Percentiles rank a stretch among this genome's conserved stretches.
Evolutionary conservation across 2,113 vertebrate species (phyloP).

Genomic region (Galeopterus variegatus): DNA sequence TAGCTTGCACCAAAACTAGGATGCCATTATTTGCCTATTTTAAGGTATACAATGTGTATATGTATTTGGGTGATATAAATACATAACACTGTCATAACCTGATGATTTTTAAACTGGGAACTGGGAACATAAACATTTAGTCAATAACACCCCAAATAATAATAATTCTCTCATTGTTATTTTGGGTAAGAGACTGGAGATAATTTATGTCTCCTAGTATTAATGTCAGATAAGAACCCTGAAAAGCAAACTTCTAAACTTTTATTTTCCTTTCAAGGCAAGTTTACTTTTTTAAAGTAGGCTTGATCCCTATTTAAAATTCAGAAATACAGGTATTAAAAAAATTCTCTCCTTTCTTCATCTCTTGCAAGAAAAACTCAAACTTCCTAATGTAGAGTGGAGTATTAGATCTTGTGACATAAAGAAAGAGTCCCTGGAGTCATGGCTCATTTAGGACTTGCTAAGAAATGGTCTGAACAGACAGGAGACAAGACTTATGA

Average conservation of each 20-base stretch:
- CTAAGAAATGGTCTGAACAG: neutral
- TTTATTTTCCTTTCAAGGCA: neutral
- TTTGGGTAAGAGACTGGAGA: neutral
- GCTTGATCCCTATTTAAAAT: neutral
- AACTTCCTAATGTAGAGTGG: neutral
- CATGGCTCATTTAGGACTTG: neutral
- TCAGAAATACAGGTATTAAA: neutral
- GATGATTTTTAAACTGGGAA: neutral
- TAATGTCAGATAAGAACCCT: neutral
- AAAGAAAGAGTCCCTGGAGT: neutral
- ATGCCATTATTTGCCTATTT: neutral
- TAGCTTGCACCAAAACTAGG: neutral
- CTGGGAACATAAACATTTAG: neutral
- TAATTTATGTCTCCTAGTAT: neutral
- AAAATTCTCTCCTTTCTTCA: neutral
- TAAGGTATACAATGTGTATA: neutral
- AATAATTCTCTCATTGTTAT: neutral
- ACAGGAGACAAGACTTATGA: accelerated
- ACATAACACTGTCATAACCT: neutral
- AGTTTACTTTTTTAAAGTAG: neutral
- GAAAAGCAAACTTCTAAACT: neutral
- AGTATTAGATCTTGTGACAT: too few species aligned
- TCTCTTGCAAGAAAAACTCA: neutral
- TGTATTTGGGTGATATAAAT: neutral
- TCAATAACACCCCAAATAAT: neutral